These are phyloP conservation scores for Aromia moschata DNA, from an alignment of 2,888 invertebrate genomes.

Conservation along the genomic window DNA sequence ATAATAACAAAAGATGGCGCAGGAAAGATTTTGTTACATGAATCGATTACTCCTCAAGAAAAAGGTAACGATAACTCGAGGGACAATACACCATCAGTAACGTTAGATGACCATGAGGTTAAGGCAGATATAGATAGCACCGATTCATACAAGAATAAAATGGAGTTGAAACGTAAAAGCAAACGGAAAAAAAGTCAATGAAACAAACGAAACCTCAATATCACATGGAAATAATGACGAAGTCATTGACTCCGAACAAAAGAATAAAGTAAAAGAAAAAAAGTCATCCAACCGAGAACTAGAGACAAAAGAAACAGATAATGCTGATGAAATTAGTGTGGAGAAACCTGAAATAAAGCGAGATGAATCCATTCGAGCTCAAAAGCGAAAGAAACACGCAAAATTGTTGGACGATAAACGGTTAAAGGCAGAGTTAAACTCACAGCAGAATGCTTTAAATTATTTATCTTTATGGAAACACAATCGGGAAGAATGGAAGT, in stretches of 20 bases:
- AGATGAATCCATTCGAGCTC: constrained; percentile 70
- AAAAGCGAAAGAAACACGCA: constrained; percentile 72
- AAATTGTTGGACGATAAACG: constrained; percentile 68
- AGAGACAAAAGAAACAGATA: constrained; percentile 2
- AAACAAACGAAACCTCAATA: constrained; percentile 4
- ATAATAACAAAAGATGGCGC: constrained; percentile 38
- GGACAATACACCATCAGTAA: no score
- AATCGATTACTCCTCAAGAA: no score
- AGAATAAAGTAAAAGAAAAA: constrained; percentile 6
- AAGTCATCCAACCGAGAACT: background rate
- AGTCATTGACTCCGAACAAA: constrained; percentile 4
- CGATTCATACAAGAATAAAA: background rate
- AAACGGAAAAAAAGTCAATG: background rate
- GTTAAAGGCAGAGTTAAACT: constrained; percentile 65
- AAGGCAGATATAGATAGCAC: background rate
- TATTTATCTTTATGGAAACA: constrained; percentile 81
- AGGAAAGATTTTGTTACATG: constrained; percentile 19
- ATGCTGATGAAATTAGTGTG: constrained; percentile 5
- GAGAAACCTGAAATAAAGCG: constrained; percentile 52
- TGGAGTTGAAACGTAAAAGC: background rate
- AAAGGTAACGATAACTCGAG: no score
- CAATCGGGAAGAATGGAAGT: constrained; percentile 77
- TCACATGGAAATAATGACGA: background rate
- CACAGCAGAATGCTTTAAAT: constrained; percentile 70
- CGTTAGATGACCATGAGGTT: no score